phyloP scores from a whole-genome alignment of 1,140 invertebrate genomes.

The Pogonognathellus flavescens region DNA sequence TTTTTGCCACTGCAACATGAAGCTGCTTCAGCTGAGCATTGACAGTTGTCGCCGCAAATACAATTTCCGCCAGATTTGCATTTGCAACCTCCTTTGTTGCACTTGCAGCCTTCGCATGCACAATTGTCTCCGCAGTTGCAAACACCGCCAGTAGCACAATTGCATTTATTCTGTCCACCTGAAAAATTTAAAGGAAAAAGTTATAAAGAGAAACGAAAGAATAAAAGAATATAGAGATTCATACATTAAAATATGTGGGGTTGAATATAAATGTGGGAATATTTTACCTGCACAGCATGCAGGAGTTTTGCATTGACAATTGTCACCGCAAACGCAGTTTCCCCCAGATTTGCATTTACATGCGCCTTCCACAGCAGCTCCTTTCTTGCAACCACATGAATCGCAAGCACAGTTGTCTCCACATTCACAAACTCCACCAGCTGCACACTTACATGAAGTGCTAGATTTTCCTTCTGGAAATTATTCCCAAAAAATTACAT shows the following conservation, averaged over 20 bases:
- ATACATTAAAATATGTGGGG: no score
- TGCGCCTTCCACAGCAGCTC: neutral
- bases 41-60: neutral
- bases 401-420: conserved; percentile 38
- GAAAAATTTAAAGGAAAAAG: no score
- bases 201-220: no score
- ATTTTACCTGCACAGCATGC: no score
- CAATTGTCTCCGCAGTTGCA: conserved; percentile 52
- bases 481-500: neutral
- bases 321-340: conserved; percentile 37
- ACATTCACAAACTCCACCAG: conserved; percentile 40
- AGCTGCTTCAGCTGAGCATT: neutral
- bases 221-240: no score
- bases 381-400: neutral
- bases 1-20: neutral
- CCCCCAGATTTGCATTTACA: conserved; percentile 47
- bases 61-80: neutral
- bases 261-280: no score
- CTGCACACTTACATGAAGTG: neutral
- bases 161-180: neutral
- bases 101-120: neutral
- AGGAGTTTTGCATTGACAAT: conserved; percentile 44
- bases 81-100: neutral
- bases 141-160: neutral
- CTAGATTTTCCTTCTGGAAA: neutral